Conservation (phyloP, 2,113 vertebrate species). For the Microtus richardsoni region DNA sequence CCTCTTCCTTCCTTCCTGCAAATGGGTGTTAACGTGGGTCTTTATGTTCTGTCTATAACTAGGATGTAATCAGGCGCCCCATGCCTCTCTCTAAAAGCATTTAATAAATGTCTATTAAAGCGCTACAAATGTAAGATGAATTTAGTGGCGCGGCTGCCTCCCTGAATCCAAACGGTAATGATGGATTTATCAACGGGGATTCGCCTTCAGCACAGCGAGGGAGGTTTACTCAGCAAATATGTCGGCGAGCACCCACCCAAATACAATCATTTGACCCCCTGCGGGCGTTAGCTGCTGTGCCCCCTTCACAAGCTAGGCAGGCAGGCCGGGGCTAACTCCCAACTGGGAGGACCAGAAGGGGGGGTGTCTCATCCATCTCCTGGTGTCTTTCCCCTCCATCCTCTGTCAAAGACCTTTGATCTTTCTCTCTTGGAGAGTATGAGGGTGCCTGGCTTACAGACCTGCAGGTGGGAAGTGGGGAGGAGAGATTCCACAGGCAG, state of each 20-base stretch:
- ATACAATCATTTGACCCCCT: constrained; percentile 85
- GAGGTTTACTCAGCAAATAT: constrained; percentile 88
- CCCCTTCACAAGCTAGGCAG: constrained; percentile 49
- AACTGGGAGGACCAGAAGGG: background rate
- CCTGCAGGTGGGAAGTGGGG: background rate
- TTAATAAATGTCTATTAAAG: constrained; percentile 95
- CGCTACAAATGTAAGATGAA: constrained; percentile 92
- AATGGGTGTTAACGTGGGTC: constrained; percentile 90
- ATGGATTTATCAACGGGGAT: constrained; percentile 91
- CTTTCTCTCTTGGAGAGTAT: background rate
- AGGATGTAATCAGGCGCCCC: constrained; percentile 91
- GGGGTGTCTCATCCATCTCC: background rate
- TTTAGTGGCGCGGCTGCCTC: constrained; percentile 90
- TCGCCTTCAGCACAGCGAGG: constrained; percentile 87
- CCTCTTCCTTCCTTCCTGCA: constrained; percentile 78
- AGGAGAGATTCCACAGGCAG: rapidly evolving
- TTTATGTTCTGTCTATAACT: constrained; percentile 91
- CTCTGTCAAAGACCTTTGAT: background rate
- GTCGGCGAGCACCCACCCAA: constrained; percentile 85
- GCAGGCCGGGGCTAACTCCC: background rate
- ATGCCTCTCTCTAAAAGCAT: constrained; percentile 92
- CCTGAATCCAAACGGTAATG: constrained; percentile 89
- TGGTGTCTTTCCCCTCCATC: background rate
- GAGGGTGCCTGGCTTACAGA: background rate
- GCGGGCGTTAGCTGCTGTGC: constrained; percentile 70